These are phyloP conservation scores for Petroica traversi DNA, from an alignment of 2,113 vertebrate species.

Conservation along the genomic window DNA sequence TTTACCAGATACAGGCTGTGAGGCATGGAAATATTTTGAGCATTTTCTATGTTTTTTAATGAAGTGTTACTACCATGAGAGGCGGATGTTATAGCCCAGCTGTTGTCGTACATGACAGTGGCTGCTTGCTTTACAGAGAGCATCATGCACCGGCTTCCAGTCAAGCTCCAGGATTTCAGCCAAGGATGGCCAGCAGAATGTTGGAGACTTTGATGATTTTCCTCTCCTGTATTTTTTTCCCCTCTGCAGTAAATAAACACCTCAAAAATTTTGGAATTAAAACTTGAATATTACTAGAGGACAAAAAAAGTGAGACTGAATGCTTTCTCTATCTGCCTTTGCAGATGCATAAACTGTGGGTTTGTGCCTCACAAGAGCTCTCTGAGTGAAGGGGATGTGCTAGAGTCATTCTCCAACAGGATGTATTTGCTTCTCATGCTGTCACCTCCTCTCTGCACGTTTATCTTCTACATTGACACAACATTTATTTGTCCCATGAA, in stretches of 20 bases:
- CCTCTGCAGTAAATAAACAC: background rate
- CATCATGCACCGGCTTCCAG: background rate
- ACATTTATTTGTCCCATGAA: constrained; percentile 1
- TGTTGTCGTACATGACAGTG: background rate
- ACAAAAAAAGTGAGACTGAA: background rate
- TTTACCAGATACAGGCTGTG: constrained; percentile 37
- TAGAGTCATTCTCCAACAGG: background rate
- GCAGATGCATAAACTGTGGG: background rate
- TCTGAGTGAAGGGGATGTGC: background rate
- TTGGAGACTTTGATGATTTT: background rate
- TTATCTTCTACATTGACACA: background rate
- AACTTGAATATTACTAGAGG: background rate
- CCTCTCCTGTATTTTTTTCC: fast-evolving
- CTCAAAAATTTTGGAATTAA: background rate
- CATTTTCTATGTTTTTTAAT: constrained; percentile 58
- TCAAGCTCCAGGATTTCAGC: constrained; percentile 2
- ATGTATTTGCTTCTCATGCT: background rate
- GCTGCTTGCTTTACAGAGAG: background rate
- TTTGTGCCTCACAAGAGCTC: background rate
- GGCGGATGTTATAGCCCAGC: constrained; percentile 12
- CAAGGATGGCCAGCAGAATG: background rate
- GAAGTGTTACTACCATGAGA: constrained; percentile 33
- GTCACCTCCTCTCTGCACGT: background rate
- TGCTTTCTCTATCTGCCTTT: background rate
- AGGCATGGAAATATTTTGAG: constrained; percentile 59